phyloP scores from a whole-genome alignment of 2,888 invertebrate species.

The Perdita meconis region DNA sequence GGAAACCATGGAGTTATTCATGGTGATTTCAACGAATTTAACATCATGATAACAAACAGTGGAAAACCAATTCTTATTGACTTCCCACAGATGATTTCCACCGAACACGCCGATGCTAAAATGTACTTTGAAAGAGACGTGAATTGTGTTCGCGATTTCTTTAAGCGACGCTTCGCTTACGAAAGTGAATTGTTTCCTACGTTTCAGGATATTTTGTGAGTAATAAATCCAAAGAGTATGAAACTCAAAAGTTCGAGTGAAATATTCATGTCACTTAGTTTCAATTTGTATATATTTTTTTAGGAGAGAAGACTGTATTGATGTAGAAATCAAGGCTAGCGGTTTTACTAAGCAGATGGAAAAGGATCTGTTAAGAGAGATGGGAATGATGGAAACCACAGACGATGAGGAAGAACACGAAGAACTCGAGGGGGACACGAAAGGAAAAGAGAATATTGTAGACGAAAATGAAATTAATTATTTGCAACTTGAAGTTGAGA shows the following conservation, averaged over 20 bases:
- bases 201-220: constrained; percentile 88
- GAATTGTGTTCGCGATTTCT: constrained; percentile 95
- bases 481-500: constrained; percentile 87
- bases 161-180: constrained; percentile 94
- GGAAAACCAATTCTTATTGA: constrained; percentile 95
- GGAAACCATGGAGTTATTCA: constrained; percentile 99
- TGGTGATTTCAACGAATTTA: constrained; percentile 99
- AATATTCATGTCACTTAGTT: not conserved
- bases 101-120: constrained; percentile 95
- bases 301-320: constrained; percentile 92
- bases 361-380: constrained; percentile 87
- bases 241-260: not conserved
- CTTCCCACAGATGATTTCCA: constrained; percentile 99
- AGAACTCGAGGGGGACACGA: constrained; percentile 81
- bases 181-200: constrained; percentile 93
- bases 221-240: constrained; percentile 48
- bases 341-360: constrained; percentile 94
- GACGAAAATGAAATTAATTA: constrained; percentile 78
- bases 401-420: constrained; percentile 78
- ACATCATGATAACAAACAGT: constrained; percentile 94
- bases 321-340: constrained; percentile 95
- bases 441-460: constrained; percentile 73
- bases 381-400: constrained; percentile 81
- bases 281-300: constrained; percentile 62
- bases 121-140: constrained; percentile 98